These are phyloP conservation scores for Eospalax fontanierii DNA, from an alignment of 2,797 vertebrate species.

Conservation along the genomic window DNA sequence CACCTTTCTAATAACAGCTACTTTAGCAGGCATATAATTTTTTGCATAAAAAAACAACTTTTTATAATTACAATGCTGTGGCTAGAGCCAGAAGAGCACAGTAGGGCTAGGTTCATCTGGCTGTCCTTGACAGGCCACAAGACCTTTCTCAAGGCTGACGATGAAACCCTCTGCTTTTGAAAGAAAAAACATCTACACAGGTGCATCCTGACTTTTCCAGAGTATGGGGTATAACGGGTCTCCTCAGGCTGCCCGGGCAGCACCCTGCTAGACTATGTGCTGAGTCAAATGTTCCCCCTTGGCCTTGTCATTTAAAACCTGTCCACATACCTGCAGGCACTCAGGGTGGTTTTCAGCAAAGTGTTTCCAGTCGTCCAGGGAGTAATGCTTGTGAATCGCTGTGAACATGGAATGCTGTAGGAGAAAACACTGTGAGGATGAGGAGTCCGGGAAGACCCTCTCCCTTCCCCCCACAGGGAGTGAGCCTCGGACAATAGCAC, in stretches of 20 bases:
- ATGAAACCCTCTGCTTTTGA: neutral
- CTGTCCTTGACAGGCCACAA: neutral
- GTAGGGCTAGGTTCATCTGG: neutral
- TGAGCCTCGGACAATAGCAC: constrained; percentile 44
- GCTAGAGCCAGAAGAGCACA: neutral
- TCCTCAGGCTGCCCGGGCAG: neutral
- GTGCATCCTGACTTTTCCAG: neutral
- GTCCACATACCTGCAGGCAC: constrained; percentile 94
- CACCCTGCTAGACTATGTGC: too few species aligned
- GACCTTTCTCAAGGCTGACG: neutral
- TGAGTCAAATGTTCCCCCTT: constrained; percentile 56
- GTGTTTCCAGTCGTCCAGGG: constrained; percentile 96
- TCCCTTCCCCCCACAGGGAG: neutral
- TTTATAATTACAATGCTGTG: neutral
- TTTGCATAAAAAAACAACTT: neutral
- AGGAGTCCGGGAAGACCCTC: neutral
- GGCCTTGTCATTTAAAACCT: constrained; percentile 61
- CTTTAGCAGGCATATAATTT: too few species aligned
- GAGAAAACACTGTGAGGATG: constrained; percentile 78
- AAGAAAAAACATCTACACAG: neutral
- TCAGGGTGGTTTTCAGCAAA: constrained; percentile 96
- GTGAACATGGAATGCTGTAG: constrained; percentile 97
- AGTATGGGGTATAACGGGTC: neutral
- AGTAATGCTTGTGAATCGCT: constrained; percentile 98
- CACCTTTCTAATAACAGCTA: neutral